Evolutionary conservation across 2,797 vertebrate genomes (phyloP), one percentile per base, ranked within the genome.

Genomic region (Tinamus major): DNA sequence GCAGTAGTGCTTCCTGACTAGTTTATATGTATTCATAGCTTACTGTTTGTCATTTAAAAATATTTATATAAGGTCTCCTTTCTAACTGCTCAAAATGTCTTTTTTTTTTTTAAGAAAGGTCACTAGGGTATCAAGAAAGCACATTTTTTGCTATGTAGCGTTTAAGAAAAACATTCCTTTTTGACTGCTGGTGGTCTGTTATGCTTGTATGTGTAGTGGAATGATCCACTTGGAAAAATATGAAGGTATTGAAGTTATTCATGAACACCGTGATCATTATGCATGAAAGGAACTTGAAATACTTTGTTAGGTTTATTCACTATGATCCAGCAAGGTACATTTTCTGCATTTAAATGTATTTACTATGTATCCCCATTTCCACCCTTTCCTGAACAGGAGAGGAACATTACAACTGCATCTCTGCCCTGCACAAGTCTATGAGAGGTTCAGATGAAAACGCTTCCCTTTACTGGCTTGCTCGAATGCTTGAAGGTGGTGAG

Each of bases 401-500:
- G 86, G 99, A 99, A 74, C 99, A 99, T 96, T 99, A 98, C 96
- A 99, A 99, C 97, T 99, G 98, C 92, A 99, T 99, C 96, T 99
- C 99, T 12, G 99, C 99, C 2, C 97, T 99, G 37, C 99, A 99
- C 90, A 99, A 99, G 96, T 99, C 99, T 1, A 98, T 99, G 99
- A 98, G 99, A 86, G 99, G 99, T 92, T 99, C 99, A 0, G 98
- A 99, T 79, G 97, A 98, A 94, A 99, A 98, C 0, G 99, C 99
- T 27, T 98, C 99, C 59, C 98, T 99, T 80, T 99, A 99, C 97
- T 99, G 99, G 99, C 98, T 99, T 85, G 99, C 98, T 31, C 98
- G 99, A 89, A 99, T 99, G 99, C 98, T 99, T 39, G 99, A 99
- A 97, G 99, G 99, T 1, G 99, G 99, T 3, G 99, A 99, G 95